Percentiles rank a stretch among this genome's conserved stretches.
Evolutionary conservation across 2,888 invertebrate genomes (phyloP).

Genomic region (Cantharis flavilabris): DNA sequence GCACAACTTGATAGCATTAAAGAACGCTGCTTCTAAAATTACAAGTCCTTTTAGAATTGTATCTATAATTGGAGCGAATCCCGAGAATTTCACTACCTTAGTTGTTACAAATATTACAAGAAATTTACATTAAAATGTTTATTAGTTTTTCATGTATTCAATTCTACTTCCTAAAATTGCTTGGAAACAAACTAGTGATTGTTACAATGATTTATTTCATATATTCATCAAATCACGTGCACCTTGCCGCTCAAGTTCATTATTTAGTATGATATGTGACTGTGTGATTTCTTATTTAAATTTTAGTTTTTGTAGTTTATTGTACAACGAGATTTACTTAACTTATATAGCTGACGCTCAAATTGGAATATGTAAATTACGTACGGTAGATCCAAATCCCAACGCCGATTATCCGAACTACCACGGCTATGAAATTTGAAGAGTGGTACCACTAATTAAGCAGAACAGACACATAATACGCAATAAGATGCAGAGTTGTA

Average conservation of each 20-base stretch:
- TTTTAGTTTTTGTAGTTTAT: neutral
- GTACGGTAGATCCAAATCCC: neutral
- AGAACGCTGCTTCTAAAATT: conserved; percentile 33
- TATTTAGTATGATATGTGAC: too few relatives aligned
- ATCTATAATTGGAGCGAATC: conserved; percentile 36
- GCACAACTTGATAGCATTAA: conserved; percentile 34
- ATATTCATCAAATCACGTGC: neutral
- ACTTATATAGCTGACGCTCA: neutral
- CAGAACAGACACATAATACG: neutral
- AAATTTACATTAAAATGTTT: conserved; percentile 28
- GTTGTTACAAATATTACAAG: conserved; percentile 18
- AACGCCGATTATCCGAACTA: neutral
- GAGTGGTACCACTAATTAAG: too few relatives aligned
- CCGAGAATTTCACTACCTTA: conserved; percentile 30
- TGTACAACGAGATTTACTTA: neutral
- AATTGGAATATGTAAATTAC: neutral
- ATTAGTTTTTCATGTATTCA: conserved; percentile 20
- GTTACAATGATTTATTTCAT: neutral
- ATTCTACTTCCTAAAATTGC: conserved; percentile 3
- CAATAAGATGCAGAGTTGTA: neutral
- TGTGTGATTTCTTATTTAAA: too few relatives aligned
- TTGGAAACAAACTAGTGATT: neutral
- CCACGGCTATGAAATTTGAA: neutral
- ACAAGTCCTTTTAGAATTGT: conserved; percentile 37
- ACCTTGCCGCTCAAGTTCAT: neutral